Evolutionary conservation across 2,113 vertebrate species (phyloP).

Genomic region (Rhinoptilus africanus): DNA sequence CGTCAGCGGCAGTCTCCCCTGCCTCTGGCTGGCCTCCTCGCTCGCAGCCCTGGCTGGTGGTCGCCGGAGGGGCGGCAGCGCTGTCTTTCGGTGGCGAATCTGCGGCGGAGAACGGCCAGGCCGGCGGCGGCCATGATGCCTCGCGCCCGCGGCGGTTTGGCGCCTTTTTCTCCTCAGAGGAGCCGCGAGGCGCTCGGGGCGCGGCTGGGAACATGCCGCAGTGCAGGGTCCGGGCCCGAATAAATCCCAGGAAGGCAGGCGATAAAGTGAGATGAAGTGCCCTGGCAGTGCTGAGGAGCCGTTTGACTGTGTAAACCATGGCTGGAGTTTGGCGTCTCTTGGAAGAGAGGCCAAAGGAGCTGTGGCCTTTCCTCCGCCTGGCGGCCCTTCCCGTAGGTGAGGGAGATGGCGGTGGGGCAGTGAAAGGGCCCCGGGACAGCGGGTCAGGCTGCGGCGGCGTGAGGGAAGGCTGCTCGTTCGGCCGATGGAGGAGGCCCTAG

Average conservation of each 20-base stretch:
- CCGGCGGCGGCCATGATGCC: rapidly evolving
- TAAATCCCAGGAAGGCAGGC: background rate
- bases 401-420: rapidly evolving
- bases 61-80: too few relatives aligned
- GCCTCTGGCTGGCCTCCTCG: too few relatives aligned
- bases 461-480: rapidly evolving
- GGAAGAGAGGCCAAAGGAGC: rapidly evolving
- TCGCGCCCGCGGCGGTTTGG: background rate
- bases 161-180: background rate
- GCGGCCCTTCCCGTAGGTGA: rapidly evolving
- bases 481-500: rapidly evolving
- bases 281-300: too few relatives aligned
- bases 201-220: rapidly evolving
- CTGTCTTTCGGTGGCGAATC: background rate
- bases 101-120: background rate
- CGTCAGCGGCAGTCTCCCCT: too few relatives aligned
- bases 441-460: rapidly evolving
- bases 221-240: too few relatives aligned
- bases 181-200: background rate
- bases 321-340: background rate
- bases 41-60: too few relatives aligned
- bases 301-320: rapidly evolving
- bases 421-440: background rate
- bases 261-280: rapidly evolving
- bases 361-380: rapidly evolving